Evolutionary conservation across 64 coral and sea anemone species (phyloP).

Genomic region (Porites lutea): DNA sequence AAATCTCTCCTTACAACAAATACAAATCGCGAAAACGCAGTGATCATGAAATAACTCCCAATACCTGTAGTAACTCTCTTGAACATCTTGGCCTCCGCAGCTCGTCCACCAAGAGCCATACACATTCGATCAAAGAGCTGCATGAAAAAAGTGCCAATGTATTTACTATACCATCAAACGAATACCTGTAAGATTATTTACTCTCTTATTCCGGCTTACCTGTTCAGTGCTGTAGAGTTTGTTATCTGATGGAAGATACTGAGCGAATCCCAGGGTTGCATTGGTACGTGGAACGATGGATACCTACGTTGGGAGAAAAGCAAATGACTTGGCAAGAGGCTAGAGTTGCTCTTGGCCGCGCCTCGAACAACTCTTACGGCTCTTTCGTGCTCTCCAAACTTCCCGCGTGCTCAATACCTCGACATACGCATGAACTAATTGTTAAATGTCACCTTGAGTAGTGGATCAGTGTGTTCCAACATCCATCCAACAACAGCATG

Average conservation of each 20-base stretch:
- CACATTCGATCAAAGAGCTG: constrained; percentile 97
- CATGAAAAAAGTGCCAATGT: background rate
- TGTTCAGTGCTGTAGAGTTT: constrained; percentile 97
- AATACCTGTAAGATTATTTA: too few species aligned
- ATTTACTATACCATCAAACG: background rate
- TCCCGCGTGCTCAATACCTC: background rate
- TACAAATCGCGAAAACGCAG: too few species aligned
- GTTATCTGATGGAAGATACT: constrained; percentile 96
- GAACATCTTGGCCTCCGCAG: constrained; percentile 92
- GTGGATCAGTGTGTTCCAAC: constrained; percentile 95
- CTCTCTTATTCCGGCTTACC: constrained; percentile 21
- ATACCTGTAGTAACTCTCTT: constrained; percentile 88
- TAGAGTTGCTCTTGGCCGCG: too few species aligned
- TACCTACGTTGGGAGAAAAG: constrained; percentile 48
- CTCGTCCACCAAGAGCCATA: constrained; percentile 86
- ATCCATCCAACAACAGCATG: constrained; percentile 99
- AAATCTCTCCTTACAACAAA: too few species aligned
- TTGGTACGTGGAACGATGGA: constrained; percentile 98
- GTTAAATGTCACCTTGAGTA: constrained; percentile 79
- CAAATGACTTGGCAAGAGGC: too few species aligned
- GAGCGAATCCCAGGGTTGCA: constrained; percentile 88
- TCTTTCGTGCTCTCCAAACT: background rate
- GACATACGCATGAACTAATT: background rate
- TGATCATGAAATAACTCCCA: too few species aligned
- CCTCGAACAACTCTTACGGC: too few species aligned